Evolutionary conservation across 2,888 invertebrate species (phyloP), one percentile per base, ranked within the genome.

Genomic region (Xestia xanthographa): DNA sequence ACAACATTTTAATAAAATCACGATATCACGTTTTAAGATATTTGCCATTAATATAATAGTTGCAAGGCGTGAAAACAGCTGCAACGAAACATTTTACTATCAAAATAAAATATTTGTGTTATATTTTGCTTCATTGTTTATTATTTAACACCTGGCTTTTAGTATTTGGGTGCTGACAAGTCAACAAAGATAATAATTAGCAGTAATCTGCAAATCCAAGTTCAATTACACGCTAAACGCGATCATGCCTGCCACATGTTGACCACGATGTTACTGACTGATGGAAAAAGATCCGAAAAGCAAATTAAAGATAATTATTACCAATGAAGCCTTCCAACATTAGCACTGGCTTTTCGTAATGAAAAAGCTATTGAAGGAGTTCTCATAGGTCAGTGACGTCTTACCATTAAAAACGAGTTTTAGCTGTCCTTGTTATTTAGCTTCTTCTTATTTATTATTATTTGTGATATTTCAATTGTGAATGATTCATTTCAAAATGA

Each of bases 281-380:
- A 76, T 74, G 82, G 75, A 85, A 84, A 72, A 68, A 71, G 34
- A 53, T 26, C 12, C 22, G 17, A 66, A 62, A 65, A 72, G 56
- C 29, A 77, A 76, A 84, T 76, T 73, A 68, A 68, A 75, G 50
- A 70, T n/a, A n/a, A n/a, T n/a, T n/a, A n/a, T n/a, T 65, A 56
- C 75, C 34, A 85, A 65, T 68, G 88, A 90, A 87, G 77, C 89
- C 87, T 82, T 78, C 72, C 58, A 84, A 84, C 62, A 71, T 65
- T 75, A 26, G 53, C 75, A 82, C 77, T 77, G 72, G 72, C 66
- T 82, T 80, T 84, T 83, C 68, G 76, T 82, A 84, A 84, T 80
- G 73, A 82, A 62, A 74, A 76, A 68, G 76, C 66, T 58, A 17
- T 34, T 20, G 43, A 70, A 65, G 41, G 45, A 78, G 68, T 83